Evolutionary conservation across 2,113 vertebrate genomes (phyloP).

Genomic region (Dipodomys merriami): DNA sequence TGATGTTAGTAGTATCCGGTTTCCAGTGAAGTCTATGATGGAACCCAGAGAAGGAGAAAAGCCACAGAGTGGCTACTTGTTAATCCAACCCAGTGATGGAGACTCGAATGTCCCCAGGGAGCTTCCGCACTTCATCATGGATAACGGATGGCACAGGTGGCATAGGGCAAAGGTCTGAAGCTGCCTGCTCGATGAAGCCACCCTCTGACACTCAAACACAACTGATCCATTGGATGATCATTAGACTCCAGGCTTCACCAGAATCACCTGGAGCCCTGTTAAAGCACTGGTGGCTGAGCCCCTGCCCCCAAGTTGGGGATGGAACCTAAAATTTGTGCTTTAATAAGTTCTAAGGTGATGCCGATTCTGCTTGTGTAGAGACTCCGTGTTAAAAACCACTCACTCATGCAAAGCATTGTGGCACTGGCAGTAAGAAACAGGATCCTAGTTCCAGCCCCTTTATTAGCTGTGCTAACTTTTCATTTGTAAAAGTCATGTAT

Average conservation of each 20-base stretch:
- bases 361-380: background rate
- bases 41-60: background rate
- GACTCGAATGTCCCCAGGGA: background rate
- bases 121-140: background rate
- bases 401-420: background rate
- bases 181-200: background rate
- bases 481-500: background rate
- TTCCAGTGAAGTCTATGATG: background rate
- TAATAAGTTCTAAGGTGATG: background rate
- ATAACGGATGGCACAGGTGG: background rate
- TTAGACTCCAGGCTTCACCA: background rate
- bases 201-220: background rate
- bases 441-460: background rate
- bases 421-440: slow-evolving; percentile 17
- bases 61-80: background rate
- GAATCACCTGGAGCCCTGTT: background rate
- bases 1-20: background rate
- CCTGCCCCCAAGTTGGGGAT: background rate
- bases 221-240: background rate
- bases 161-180: background rate
- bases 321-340: background rate
- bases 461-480: background rate
- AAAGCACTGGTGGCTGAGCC: background rate
- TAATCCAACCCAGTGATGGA: background rate
- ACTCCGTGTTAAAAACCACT: background rate